Evolutionary conservation across 2,888 invertebrate species (phyloP).

Genomic region (Aporophyla lueneburgensis): DNA sequence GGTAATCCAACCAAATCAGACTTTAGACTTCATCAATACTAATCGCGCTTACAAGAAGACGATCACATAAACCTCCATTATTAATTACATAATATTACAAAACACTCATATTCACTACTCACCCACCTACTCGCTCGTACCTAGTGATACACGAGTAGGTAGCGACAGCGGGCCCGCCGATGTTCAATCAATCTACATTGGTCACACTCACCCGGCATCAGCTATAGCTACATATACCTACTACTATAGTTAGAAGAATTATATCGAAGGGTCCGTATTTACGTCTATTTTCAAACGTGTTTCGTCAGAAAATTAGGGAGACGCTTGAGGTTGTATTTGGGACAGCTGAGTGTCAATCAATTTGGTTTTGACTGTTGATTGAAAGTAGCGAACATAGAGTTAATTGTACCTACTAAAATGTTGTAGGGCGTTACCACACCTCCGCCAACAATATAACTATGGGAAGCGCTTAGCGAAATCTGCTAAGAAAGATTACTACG

Average conservation of each 20-base stretch:
- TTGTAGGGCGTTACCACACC: no score
- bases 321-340: neutral
- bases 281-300: slow-evolving; percentile 30
- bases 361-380: neutral
- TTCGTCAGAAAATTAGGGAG: slow-evolving; percentile 11
- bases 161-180: slow-evolving; percentile 24
- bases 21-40: neutral
- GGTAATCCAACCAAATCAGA: no score
- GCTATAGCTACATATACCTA: slow-evolving; percentile 3
- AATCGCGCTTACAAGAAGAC: neutral
- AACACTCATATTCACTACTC: slow-evolving; percentile 1
- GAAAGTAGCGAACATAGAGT: neutral
- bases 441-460: no score
- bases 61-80: slow-evolving; percentile 16
- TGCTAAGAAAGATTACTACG: no score
- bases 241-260: slow-evolving; percentile 5
- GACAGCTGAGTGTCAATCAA: neutral
- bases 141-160: slow-evolving; percentile 10
- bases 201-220: slow-evolving; percentile 72
- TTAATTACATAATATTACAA: slow-evolving; percentile 31
- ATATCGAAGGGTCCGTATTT: slow-evolving; percentile 22
- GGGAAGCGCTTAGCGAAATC: no score
- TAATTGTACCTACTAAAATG: no score
- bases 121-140: neutral
- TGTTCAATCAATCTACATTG: slow-evolving; percentile 81